Conservation (phyloP, 92 coral and sea anemone genomes). For the Blastomussa wellsi region DNA sequence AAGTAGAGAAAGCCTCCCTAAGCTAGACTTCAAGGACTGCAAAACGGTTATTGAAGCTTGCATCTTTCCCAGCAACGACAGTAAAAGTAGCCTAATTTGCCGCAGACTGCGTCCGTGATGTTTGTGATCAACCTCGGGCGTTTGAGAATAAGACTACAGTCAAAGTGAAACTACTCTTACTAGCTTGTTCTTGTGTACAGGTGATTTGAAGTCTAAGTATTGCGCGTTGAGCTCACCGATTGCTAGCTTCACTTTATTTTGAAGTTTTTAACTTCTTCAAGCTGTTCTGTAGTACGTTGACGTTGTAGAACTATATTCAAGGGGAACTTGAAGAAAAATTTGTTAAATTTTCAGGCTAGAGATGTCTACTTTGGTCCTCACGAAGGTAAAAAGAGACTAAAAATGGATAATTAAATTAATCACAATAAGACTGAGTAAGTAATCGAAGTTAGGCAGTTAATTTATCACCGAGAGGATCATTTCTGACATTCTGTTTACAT, state of each 20-base stretch:
- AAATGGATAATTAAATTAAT: not conserved
- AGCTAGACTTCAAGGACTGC: not conserved
- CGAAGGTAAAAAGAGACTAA: not conserved
- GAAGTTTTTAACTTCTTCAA: not conserved
- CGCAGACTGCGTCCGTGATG: too few relatives aligned
- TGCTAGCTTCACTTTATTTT: not conserved
- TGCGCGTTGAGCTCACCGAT: not conserved
- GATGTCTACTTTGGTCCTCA: not conserved
- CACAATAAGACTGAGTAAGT: not conserved
- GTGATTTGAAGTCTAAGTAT: not conserved
- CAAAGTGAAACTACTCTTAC: too few relatives aligned
- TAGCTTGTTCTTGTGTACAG: too few relatives aligned
- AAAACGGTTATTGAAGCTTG: too few relatives aligned
- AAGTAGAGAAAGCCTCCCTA: too few relatives aligned
- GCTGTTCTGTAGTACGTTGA: not conserved
- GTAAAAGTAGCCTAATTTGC: too few relatives aligned
- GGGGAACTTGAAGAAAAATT: not conserved
- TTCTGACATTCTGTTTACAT: constrained; percentile 1
- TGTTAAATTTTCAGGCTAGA: not conserved
- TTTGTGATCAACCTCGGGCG: too few relatives aligned
- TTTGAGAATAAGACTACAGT: too few relatives aligned
- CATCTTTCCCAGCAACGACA: too few relatives aligned
- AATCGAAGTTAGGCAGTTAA: constrained; percentile 1
- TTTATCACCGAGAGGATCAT: not conserved
- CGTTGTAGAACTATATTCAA: not conserved